Base-by-base conservation (phyloP, 2,113 vertebrate genomes). In the Scomber colias region DNA sequence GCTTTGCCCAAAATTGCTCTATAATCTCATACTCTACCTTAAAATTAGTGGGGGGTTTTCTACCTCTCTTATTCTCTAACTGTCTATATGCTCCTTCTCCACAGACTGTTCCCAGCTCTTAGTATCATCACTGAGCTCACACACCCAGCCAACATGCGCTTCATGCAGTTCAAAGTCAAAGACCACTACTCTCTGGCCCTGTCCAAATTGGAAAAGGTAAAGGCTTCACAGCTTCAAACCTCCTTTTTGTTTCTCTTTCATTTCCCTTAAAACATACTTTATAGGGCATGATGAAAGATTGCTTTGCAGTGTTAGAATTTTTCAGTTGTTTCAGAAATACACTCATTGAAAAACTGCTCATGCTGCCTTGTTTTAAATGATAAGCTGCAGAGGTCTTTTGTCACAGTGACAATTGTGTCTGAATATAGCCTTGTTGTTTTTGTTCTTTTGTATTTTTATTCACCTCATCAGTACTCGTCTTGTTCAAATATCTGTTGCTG, bases 151-250 rank as follows among this genome's bases (percentile, higher is more conserved):
- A 96, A 96, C 92, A 96, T 96, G 96, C 94, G 95, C 63, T 96
- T 96, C 83, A 96, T 96, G 96, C 96, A 96, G 90, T 96, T 96
- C 85, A 94, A 95, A 90, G 95, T 96, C 57, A 96, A 96, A 90
- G 95, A 96, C 80, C 94, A 95, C 83, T 95, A 95, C 82, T 96
- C 95, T 3, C 92, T 95, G 61, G 95, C 95, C 35, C 93, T 96
- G 67, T 96, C 96, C 84, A 96, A 95, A 72, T 93, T 96, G 71
- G 96, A 96, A 84, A 96, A 96, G 95, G 96, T 96, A 85, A 87
- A 92, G 60, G 31, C 57, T 56, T 67, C 40, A 45, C 31, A 35
- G 7, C 44, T 5, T 68, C 15, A 48, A 61, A 16, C 11, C 11
- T 0, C 4, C 17, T 3, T 7, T 70, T 54, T 30, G 11, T 53